A percentile compares a stretch with the other conserved stretches of the same genome.
Conservation (phyloP, 2,113 vertebrate genomes). For the Percopsis transmontana region DNA sequence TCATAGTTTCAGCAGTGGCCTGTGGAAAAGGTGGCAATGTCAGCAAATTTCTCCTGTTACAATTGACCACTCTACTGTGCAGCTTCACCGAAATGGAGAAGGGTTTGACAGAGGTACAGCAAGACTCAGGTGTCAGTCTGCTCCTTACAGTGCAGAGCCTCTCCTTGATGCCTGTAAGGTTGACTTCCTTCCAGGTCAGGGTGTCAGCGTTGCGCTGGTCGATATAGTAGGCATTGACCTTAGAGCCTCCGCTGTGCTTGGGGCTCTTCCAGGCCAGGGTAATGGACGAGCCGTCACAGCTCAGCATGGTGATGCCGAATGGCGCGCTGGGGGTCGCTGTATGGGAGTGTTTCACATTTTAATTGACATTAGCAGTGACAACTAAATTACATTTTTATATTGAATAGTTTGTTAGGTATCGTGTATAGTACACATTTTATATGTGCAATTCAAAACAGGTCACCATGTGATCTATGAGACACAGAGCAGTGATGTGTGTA, state of each 20-base stretch:
- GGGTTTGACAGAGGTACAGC: not conserved
- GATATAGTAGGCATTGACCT: constrained; percentile 89
- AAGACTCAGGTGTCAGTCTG: not conserved
- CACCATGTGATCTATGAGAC: not conserved
- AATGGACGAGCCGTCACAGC: constrained; percentile 89
- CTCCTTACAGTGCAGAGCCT: constrained; percentile 82
- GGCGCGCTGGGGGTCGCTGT: constrained; percentile 89
- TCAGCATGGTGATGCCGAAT: constrained; percentile 88
- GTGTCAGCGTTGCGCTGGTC: constrained; percentile 84
- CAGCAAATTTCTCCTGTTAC: too few species aligned
- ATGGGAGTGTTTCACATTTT: not conserved
- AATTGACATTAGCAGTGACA: too few species aligned
- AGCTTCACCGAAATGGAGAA: too few species aligned
- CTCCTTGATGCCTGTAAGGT: constrained; percentile 70
- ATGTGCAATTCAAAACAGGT: not conserved
- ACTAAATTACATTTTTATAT: too few species aligned
- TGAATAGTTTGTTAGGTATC: too few species aligned
- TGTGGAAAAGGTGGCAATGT: too few species aligned
- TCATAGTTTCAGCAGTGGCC: too few species aligned
- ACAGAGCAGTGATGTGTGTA: not conserved
- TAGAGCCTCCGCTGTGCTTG: constrained; percentile 86
- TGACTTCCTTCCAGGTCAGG: constrained; percentile 89
- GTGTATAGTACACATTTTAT: too few species aligned
- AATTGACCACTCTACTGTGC: too few species aligned
- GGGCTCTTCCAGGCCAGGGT: constrained; percentile 93